Evolutionary conservation across 2,888 invertebrate genomes (phyloP).

Genomic region (Drosophila anceps): DNA sequence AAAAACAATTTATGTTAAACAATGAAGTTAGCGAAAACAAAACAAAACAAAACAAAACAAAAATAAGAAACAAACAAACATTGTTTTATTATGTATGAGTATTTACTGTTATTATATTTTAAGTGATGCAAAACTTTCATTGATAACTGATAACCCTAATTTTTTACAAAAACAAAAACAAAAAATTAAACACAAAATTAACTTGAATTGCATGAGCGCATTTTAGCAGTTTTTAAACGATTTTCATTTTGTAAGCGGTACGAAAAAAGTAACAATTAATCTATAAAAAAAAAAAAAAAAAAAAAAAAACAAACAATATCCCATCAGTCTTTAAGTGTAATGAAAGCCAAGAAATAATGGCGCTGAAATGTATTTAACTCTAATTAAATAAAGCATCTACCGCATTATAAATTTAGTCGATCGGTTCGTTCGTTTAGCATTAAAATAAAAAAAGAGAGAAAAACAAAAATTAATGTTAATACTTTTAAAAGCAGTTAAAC

Average conservation of each 20-base stretch:
- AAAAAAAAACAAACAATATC: conserved; percentile 30
- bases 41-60: conserved; percentile 26
- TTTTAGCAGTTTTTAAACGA: conserved; percentile 64
- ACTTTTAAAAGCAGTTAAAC: conserved; percentile 28
- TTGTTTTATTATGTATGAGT: conserved; percentile 71
- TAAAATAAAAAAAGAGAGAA: conserved; percentile 22
- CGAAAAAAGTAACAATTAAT: conserved; percentile 43
- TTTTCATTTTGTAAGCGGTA: conserved; percentile 64
- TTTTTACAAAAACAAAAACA: conserved; percentile 53
- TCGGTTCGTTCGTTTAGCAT: conserved; percentile 57
- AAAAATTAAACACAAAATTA: conserved; percentile 30
- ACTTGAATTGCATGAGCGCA: conserved; percentile 55
- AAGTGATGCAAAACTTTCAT: conserved; percentile 64
- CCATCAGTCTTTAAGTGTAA: conserved; percentile 55
- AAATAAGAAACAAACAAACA: conserved; percentile 38
- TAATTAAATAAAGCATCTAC: conserved; percentile 39
- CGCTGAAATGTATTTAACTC: conserved; percentile 67
- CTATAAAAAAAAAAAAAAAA: conserved; percentile 10
- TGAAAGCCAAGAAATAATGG: conserved; percentile 39
- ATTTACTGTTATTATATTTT: conserved; percentile 79
- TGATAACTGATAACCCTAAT: conserved; percentile 50
- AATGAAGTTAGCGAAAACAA: conserved; percentile 57
- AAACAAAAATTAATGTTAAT: conserved; percentile 18
- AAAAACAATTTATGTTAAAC: conserved; percentile 45
- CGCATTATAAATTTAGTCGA: conserved; percentile 49